Percentiles rank a stretch among this genome's conserved stretches.
phyloP scores from a whole-genome alignment of 2,797 vertebrate species.

The Enteromius anoplus region DNA sequence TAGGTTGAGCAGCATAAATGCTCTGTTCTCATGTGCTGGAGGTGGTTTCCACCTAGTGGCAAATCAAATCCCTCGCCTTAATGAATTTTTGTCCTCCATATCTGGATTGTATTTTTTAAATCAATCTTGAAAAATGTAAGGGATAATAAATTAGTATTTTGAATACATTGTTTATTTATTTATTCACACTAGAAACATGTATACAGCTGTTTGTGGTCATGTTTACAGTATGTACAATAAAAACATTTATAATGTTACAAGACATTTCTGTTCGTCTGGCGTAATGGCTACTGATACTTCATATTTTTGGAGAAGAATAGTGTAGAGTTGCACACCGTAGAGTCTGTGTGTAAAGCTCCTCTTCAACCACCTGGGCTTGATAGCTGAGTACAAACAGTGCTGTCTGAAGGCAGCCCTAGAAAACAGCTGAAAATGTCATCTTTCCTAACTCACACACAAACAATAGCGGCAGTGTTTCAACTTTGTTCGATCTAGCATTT shows the following conservation, averaged over 20 bases:
- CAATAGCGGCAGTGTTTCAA: constrained; percentile 2
- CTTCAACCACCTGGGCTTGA: constrained; percentile 55
- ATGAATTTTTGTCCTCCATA: background rate
- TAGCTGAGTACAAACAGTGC: constrained; percentile 56
- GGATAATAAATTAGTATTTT: background rate
- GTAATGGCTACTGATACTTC: background rate
- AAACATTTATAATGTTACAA: background rate
- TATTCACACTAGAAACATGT: background rate
- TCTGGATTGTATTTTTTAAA: background rate
- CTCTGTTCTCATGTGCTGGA: background rate
- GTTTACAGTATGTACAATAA: background rate
- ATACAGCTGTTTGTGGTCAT: background rate
- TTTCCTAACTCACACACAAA: background rate
- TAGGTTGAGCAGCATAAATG: background rate
- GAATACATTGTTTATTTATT: background rate
- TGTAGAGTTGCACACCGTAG: background rate
- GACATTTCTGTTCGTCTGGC: background rate
- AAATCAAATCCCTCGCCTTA: background rate
- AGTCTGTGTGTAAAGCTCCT: constrained; percentile 7
- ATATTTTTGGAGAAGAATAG: constrained; percentile 11
- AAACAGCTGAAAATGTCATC: constrained; percentile 37
- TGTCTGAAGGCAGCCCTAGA: constrained; percentile 12
- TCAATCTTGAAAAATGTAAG: background rate
- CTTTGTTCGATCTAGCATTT: background rate
- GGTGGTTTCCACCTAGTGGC: constrained; percentile 55